phyloP scores from a whole-genome alignment of 2,113 vertebrate species.

The Ceyx melanurus region DNA sequence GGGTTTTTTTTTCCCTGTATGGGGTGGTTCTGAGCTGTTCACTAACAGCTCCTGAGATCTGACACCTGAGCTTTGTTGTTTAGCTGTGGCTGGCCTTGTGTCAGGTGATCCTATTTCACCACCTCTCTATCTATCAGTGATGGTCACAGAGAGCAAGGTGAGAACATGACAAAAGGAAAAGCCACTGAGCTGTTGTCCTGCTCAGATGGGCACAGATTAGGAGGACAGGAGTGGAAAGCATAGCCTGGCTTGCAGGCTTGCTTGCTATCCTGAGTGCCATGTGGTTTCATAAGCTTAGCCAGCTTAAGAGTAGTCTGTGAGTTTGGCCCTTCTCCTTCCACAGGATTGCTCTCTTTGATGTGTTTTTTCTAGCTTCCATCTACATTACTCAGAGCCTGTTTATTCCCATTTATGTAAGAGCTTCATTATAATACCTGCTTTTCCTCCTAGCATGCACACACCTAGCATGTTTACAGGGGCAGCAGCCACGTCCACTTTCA shows the following conservation, averaged over 20 bases:
- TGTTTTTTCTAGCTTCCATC: neutral
- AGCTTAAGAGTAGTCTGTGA: neutral
- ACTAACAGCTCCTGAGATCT: neutral
- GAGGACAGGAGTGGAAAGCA: neutral
- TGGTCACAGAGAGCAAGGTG: neutral
- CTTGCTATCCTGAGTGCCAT: neutral
- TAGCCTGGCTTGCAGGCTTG: rapidly evolving
- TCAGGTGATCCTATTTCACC: neutral
- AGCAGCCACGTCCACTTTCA: neutral
- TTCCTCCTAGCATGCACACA: neutral
- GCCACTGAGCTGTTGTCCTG: neutral
- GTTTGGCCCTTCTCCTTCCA: neutral
- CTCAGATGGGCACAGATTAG: neutral
- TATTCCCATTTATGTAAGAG: neutral
- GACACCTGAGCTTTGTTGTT: neutral
- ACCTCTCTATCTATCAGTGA: neutral
- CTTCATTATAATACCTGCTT: slow-evolving; percentile 10
- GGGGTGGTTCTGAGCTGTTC: neutral
- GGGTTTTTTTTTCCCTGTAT: neutral
- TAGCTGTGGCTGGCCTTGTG: neutral
- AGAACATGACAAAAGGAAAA: neutral
- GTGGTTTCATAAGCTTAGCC: neutral
- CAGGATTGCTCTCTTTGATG: neutral
- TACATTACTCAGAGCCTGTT: neutral
- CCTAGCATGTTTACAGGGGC: neutral